Conservation (phyloP, 1,140 invertebrate species). For the Galendromus occidentalis region DNA sequence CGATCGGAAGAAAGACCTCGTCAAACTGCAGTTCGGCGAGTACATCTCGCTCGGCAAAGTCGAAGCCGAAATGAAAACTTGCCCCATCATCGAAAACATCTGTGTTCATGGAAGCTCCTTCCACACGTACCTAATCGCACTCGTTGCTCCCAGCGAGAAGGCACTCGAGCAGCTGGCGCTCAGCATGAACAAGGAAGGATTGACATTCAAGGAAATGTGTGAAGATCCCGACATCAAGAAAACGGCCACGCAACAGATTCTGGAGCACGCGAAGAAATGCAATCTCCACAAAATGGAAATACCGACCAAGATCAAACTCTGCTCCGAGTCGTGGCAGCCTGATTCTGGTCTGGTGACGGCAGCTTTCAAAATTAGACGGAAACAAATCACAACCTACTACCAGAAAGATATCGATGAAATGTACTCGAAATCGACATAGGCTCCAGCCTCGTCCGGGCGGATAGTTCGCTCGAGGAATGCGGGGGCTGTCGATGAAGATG, state of each 20-base stretch:
- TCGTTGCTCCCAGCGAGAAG: conserved; percentile 63
- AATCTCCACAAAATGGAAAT: conserved; percentile 59
- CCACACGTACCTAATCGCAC: conserved; percentile 60
- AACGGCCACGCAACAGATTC: conserved; percentile 51
- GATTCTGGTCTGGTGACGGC: conserved; percentile 89
- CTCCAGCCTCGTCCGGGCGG: too few relatives aligned
- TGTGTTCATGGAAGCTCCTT: conserved; percentile 36
- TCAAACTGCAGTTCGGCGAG: conserved; percentile 36
- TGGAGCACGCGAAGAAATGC: background rate
- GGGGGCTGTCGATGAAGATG: too few relatives aligned
- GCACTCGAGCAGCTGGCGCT: conserved; percentile 42
- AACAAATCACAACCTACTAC: conserved; percentile 80
- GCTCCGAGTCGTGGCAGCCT: conserved; percentile 78
- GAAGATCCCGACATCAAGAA: conserved; percentile 44
- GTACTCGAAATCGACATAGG: conserved; percentile 35
- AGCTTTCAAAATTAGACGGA: conserved; percentile 87
- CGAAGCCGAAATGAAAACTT: conserved; percentile 33
- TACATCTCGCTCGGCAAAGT: conserved; percentile 26
- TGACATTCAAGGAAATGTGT: conserved; percentile 54
- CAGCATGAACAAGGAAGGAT: conserved; percentile 38
- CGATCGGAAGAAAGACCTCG: conserved; percentile 41
- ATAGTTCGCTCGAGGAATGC: too few relatives aligned
- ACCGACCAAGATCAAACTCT: conserved; percentile 68
- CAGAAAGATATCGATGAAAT: conserved; percentile 70
- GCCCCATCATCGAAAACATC: conserved; percentile 36